These are phyloP conservation scores for Arbacia lixula DNA, from an alignment of 53 echinoderm and acorn worm species.

Conservation along the genomic window DNA sequence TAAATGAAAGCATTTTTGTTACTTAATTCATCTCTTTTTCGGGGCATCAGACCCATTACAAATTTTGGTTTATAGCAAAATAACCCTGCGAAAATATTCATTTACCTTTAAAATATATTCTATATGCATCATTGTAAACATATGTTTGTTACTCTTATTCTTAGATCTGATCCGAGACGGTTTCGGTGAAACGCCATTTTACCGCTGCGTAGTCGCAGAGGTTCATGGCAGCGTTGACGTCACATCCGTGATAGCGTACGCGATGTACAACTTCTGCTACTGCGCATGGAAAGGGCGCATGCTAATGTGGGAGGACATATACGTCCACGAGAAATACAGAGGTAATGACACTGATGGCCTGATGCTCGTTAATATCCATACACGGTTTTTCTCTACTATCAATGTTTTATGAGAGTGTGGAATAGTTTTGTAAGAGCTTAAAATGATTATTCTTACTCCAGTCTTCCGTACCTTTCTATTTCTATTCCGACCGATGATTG, in stretches of 20 bases:
- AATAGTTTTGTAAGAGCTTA: no score
- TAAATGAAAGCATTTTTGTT: no score
- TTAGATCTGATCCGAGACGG: slow-evolving; percentile 41
- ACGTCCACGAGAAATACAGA: slow-evolving; percentile 33
- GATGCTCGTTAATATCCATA: no score
- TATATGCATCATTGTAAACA: background rate
- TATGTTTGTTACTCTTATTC: background rate
- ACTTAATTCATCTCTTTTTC: no score
- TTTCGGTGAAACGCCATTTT: slow-evolving; percentile 36
- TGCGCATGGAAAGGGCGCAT: slow-evolving; percentile 44
- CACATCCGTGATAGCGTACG: slow-evolving; percentile 12
- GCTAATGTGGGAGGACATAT: slow-evolving; percentile 38
- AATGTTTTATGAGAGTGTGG: no score
- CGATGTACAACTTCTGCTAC: slow-evolving; percentile 41
- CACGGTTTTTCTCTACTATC: no score
- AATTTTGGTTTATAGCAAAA: background rate
- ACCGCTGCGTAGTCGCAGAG: slow-evolving; percentile 27
- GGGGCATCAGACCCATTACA: no score
- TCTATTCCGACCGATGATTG: no score
- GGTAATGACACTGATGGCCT: no score
- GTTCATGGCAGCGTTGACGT: background rate
- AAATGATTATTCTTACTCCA: no score
- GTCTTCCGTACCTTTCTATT: no score
- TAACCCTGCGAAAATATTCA: background rate
- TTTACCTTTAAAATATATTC: no score